Evolutionary conservation across 2,888 invertebrate species (phyloP).

Genomic region (Matsumyia berberina): DNA sequence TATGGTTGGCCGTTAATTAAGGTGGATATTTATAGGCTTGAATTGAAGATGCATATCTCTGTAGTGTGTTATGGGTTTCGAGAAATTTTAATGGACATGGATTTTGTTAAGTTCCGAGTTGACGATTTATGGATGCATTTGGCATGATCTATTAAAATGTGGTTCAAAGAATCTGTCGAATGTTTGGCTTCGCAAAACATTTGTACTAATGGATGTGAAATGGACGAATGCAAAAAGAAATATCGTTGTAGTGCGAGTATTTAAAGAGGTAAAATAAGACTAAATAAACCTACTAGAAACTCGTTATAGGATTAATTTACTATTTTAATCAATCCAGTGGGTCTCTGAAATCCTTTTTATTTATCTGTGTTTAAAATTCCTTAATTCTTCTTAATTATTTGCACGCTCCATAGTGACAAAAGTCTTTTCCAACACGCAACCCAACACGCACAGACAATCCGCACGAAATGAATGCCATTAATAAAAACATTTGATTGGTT

Average conservation of each 20-base stretch:
- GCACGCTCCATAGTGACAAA: not conserved
- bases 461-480: constrained; percentile 41
- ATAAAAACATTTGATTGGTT: constrained; percentile 65
- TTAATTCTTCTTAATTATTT: constrained; percentile 14
- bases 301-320: too few species aligned
- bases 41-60: constrained; percentile 54
- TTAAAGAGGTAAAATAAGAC: too few species aligned
- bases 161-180: not conserved
- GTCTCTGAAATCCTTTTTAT: too few species aligned
- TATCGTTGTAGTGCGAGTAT: too few species aligned
- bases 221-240: too few species aligned
- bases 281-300: too few species aligned
- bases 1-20: constrained; percentile 63
- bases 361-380: constrained; percentile 35
- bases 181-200: not conserved
- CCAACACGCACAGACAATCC: not conserved
- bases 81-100: constrained; percentile 56
- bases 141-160: constrained; percentile 7
- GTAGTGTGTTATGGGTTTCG: constrained; percentile 15
- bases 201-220: not conserved
- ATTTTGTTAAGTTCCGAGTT: constrained; percentile 30
- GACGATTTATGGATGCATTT: constrained; percentile 34
- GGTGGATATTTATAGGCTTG: constrained; percentile 63
- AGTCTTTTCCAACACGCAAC: constrained; percentile 1
- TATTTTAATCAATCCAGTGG: too few species aligned